Evolutionary conservation across 2,888 invertebrate species (phyloP), one percentile per base, ranked within the genome.

Genomic region (Choristoneura rosaceana): DNA sequence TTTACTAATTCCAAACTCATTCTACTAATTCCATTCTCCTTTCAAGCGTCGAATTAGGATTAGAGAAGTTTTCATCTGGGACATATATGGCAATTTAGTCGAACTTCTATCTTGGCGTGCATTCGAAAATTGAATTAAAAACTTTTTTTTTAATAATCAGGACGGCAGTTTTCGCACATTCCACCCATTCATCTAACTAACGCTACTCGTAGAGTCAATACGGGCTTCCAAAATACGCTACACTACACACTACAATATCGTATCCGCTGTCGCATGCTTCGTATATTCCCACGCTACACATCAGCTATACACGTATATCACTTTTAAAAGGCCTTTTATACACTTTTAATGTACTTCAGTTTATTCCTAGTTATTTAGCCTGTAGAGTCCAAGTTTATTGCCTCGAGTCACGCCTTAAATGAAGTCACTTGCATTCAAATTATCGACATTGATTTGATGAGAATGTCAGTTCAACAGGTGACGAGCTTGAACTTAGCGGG

Each of bases 341-440:
- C 12, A 12, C 10, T 17, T 25, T 10, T 12, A 55, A 55, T 17
- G 8, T 15, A 52, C 14, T 52, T 10, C 25, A 25, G 10, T 55
- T 1, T 55, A 4, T 10, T 10, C 55, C 55, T 12, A 55, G 12
- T 52, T 17, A 15, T 2, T 17, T 17, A 0, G 52, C 8, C 10
- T 17, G 15, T 12, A 55, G n/a, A 55, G 55, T 12, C 55, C 55
- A 55, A 55, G 55, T 12, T 55, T 3, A 52, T 14, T 47, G 50
- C 25, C 12, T 17, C 12, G 25, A 55, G 25, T 52, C 50, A 8
- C 50, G 15, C 25, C 55, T 55, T 25, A 45, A 43, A 45, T 62
- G 62, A 45, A 62, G 62, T 33, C 45, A 33, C 45, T 62, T 43
- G 62, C 62, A 62, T 62, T 25, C 43, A 62, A 41, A 62, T 45